Evolutionary conservation across 1,140 invertebrate species (phyloP), one percentile per base, ranked within the genome.

Genomic region (Drosophila tani): DNA sequence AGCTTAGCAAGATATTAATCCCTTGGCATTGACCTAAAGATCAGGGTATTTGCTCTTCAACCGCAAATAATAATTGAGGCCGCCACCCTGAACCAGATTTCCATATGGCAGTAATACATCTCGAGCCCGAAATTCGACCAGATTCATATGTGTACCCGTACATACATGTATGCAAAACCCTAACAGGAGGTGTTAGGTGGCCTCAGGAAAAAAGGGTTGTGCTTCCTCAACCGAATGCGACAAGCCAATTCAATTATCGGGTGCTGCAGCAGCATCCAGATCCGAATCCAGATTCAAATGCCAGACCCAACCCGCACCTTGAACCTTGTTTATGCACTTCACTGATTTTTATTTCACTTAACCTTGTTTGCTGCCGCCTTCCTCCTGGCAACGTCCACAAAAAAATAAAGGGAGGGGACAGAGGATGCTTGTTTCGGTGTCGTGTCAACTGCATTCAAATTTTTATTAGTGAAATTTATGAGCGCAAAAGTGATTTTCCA

Each of bases 381-480:
- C n/a, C 27, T 5, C 19, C 15, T 9, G n/a, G 29, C 51, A 19
- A 35, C 9, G 3, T 3, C 32, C 7, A 32, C 32, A 35, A 3
- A 11, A 66, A 17, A 14, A 29, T n/a, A 19, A 14, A 40, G 45
- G 57, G n/a, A 29, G 46, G 59, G 21, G 53, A 7, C 21, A 27
- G 67, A 51, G 46, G 49, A 67, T 53, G 83, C 83, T 80, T 87
- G 83, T 83, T 83, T 87, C 63, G 77, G 83, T 88, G 73, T 87
- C 66, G 77, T 88, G 84, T 87, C 84, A 81, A 90, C 73, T 84
- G 81, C 86, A 90, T 90, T 90, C 85, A 90, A 90, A 90, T 90
- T 90, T 90, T 91, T 90, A 90, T 90, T 90, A 90, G 90, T 90
- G 86, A 90, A 90, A 90, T 90, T 90, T 90, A 90, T 90, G 85